Base-by-base conservation (phyloP, 2,113 vertebrate genomes). In the Mystacornis crossleyi region DNA sequence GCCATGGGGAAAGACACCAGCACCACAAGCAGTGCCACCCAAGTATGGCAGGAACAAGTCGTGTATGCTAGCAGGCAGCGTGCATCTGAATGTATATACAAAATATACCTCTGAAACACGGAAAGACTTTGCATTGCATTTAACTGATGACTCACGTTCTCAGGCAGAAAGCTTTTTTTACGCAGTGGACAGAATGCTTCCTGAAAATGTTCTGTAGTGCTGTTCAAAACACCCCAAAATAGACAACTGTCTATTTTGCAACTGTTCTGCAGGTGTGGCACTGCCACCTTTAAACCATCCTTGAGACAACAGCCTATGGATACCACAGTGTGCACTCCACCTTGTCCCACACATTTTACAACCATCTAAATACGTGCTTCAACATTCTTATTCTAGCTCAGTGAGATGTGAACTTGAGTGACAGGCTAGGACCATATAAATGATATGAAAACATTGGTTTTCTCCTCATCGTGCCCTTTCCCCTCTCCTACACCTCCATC, bases 1-100 rank as follows among this genome's bases (percentile, higher is more conserved):
- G 8, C 23, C 12, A 10, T 4, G 17, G 21, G 5, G 11, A 17
- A 57, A 43, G 13, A 36, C 12, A 33, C 16, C 10, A 71, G 51
- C 26, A 74, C 7, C 23, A 29, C 5, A 3, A 75, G 43, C 5
- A 20, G 29, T 8, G 61, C 48, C 54, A 67, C 48, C 19, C 0
- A 0, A 54, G 7, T 4, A 40, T 1, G 31, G 25, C 28, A 66
- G 64, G 58, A 62, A 45, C 6, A 19, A 91, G 20, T 4, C 15
- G 25, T 12, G 3, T 12, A 3, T 21, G 11, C 31, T 12, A 53
- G 38, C 8, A 6, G 38, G 75, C 23, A 90, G 42, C 17, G 29
- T 5, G 5, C 9, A 26, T 3, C 13, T 21, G 18, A 34, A 34
- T 1, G 4, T 3, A 17, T 14, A 7, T 10, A 34, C 9, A 34